Percentiles rank a stretch among this genome's conserved stretches.
These are phyloP conservation scores for Muscidifurax raptorellus DNA, from an alignment of 1,140 invertebrate genomes.

Conservation along the genomic window DNA sequence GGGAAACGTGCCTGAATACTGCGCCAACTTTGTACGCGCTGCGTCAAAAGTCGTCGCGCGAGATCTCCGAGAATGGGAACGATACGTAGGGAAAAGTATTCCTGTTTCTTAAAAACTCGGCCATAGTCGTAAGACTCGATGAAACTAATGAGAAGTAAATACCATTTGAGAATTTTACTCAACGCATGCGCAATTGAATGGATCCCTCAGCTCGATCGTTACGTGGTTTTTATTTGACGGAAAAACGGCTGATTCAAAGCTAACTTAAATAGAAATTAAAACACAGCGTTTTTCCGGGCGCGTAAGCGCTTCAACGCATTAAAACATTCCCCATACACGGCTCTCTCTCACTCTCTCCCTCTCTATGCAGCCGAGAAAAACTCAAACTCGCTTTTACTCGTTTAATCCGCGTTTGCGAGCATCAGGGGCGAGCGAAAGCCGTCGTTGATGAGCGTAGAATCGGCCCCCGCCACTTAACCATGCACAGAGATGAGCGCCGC, in stretches of 20 bases:
- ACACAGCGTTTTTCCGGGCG: not conserved
- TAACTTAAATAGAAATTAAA: not conserved
- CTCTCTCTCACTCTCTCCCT: not conserved
- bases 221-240: too few species aligned
- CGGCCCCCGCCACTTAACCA: not conserved
- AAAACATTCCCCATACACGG: not conserved
- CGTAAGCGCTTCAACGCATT: not conserved
- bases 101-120: too few species aligned
- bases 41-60: not conserved
- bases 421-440: not conserved
- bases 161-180: not conserved
- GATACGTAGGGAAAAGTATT: not conserved
- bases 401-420: not conserved
- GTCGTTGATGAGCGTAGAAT: conserved; percentile 1
- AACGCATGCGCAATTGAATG: too few species aligned
- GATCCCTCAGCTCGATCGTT: too few species aligned
- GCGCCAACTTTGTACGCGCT: not conserved
- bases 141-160: not conserved
- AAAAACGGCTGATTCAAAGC: not conserved
- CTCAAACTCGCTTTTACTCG: not conserved
- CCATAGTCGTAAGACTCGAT: too few species aligned
- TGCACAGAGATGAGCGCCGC: too few species aligned
- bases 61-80: not conserved
- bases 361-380: not conserved
- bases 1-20: not conserved